Evolutionary conservation across 2,888 invertebrate species (phyloP).

Genomic region (Marasmarcha lunaedactyla): DNA sequence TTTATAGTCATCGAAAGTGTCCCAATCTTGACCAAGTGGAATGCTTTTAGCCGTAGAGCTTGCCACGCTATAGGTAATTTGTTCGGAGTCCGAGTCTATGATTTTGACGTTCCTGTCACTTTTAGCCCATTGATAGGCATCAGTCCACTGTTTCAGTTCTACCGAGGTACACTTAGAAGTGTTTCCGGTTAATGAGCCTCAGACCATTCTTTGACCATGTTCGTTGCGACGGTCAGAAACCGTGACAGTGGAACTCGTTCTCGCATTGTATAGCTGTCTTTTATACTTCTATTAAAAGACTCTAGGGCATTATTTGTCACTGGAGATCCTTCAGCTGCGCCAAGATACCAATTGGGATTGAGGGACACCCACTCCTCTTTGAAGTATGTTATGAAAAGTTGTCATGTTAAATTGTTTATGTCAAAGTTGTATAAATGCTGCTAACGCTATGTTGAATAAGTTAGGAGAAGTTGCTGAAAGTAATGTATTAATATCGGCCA

Average conservation of each 20-base stretch:
- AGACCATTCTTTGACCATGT: conserved; percentile 15
- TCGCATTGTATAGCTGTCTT: conserved; percentile 11
- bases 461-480: neutral
- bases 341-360: conserved; percentile 13
- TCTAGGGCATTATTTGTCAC: conserved; percentile 15
- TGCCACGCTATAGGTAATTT: conserved; percentile 2
- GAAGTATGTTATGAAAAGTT: conserved; percentile 9
- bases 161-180: conserved; percentile 6
- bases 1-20: conserved; percentile 5
- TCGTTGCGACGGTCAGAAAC: conserved; percentile 12
- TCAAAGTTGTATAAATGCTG: neutral
- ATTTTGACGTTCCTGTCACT: conserved; percentile 5
- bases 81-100: conserved; percentile 5
- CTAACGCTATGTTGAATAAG: neutral
- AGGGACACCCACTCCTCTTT: conserved; percentile 9
- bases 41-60: conserved; percentile 1
- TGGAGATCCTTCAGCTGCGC: conserved; percentile 10
- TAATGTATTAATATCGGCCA: conserved; percentile 5
- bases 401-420: neutral
- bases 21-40: conserved; percentile 3
- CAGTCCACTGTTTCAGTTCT: conserved; percentile 12
- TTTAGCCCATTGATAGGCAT: conserved; percentile 14
- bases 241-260: conserved; percentile 13
- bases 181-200: conserved; percentile 3
- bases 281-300: conserved; percentile 12